Evolutionary conservation across 2,888 invertebrate species (phyloP).

Genomic region (Drosophila tripunctata): DNA sequence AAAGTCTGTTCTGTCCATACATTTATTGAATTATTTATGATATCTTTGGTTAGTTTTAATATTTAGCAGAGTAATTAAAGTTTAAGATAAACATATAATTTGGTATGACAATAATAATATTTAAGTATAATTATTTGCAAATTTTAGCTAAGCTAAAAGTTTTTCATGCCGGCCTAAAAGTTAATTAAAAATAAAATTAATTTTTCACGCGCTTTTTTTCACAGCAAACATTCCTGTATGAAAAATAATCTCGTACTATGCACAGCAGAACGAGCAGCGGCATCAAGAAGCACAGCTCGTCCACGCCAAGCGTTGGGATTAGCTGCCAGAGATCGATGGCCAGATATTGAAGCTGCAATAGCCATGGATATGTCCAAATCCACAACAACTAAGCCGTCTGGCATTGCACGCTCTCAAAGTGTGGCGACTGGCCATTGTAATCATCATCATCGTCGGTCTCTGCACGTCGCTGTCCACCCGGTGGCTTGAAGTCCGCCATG

Average conservation of each 20-base stretch:
- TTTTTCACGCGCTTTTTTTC: no score
- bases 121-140: neutral
- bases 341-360: conserved; percentile 56
- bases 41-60: neutral
- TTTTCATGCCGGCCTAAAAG: conserved; percentile 5
- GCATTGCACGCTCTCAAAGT: conserved; percentile 79
- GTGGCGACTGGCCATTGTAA: conserved; percentile 57
- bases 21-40: no score
- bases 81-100: conserved; percentile 17
- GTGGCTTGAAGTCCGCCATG: conserved; percentile 89
- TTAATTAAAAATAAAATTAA: conserved; percentile 21
- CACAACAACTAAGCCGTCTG: conserved; percentile 77
- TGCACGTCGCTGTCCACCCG: conserved; percentile 50
- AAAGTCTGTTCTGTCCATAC: no score
- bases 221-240: conserved; percentile 73
- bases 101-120: conserved; percentile 1
- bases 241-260: conserved; percentile 76
- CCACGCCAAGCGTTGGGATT: conserved; percentile 57
- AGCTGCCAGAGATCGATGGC: conserved; percentile 55
- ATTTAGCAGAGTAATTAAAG: neutral
- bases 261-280: conserved; percentile 70
- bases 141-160: conserved; percentile 57
- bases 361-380: conserved; percentile 56
- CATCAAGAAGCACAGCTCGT: conserved; percentile 67
- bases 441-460: conserved; percentile 75